These are phyloP conservation scores for Atta texana DNA, from an alignment of 1,140 invertebrate genomes.

Conservation along the genomic window DNA sequence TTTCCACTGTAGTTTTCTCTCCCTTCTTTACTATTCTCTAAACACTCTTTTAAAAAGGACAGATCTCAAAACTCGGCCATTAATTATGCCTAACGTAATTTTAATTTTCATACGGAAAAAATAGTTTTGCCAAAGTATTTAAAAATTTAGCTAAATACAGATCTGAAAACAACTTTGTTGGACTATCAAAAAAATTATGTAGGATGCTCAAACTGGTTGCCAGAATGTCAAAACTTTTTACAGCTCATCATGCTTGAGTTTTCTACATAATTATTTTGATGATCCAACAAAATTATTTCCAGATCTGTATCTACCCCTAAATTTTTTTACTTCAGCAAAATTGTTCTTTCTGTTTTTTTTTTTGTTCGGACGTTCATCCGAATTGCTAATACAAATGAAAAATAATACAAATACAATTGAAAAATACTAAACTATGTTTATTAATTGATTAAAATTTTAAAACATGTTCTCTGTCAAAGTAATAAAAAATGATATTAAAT, in stretches of 20 bases:
- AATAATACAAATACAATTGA: background rate
- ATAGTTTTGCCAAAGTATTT: too few species aligned
- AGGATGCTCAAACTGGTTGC: too few species aligned
- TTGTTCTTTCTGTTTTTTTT: too few species aligned
- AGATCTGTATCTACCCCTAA: too few species aligned
- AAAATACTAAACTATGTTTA: background rate
- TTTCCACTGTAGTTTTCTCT: constrained; percentile 57
- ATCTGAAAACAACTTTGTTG: too few species aligned
- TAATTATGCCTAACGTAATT: constrained; percentile 11
- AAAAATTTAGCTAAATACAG: too few species aligned
- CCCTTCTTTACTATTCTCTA: background rate
- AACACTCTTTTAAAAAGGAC: background rate
- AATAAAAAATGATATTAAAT: background rate
- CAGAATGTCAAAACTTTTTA: too few species aligned
- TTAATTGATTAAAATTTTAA: background rate
- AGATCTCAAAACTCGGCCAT: constrained; percentile 14
- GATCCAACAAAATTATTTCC: too few species aligned
- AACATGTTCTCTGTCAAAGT: background rate
- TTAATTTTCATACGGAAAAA: background rate
- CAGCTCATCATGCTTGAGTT: too few species aligned
- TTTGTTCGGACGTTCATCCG: background rate
- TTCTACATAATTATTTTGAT: too few species aligned
- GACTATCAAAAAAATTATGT: too few species aligned
- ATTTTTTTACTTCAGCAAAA: too few species aligned
- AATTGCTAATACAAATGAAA: background rate